Evolutionary conservation across 2,888 invertebrate species (phyloP), one percentile per base, ranked within the genome.

Genomic region (Mythimna impura): DNA sequence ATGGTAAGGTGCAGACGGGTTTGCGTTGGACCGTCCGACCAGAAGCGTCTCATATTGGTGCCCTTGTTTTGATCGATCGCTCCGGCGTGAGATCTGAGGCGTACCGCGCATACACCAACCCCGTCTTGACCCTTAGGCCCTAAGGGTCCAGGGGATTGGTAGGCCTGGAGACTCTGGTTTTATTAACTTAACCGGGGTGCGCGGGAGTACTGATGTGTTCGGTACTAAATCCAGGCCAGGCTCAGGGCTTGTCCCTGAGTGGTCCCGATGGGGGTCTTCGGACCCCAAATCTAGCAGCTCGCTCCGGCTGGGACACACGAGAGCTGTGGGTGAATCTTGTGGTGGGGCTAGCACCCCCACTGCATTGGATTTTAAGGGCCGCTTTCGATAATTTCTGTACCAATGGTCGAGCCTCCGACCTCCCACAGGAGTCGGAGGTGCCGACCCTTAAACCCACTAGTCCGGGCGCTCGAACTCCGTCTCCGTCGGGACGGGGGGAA

Each of bases 361-460:
- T 5, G 5, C 43, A 25, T 2, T 25, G 25, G 25, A n/a, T n/a
- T n/a, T n/a, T 1, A 25, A 25, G 25, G 25, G 25, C n/a, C n/a
- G n/a, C 17, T 47, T 47, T 47, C 43, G 43, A 47, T 43, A 43
- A 34, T 36, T 36, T 36, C 1, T 1, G 6, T 7, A 36, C 1
- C 9, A 9, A 36, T 36, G 8, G 60, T 58, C 71, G 71, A 30
- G 17, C 43, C 66, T 50, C 70, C 54, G 74, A 34, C 30, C 66
- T 66, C 69, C 70, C 70, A 55, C 74, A 70, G 75, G 70, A 75
- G 70, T 3, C 74, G 52, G 70, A 52, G 66, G 47, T 0, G 10
- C 52, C 60, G 70, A 52, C 52, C 62, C 22, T 52, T 58, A 47
- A 66, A 54, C 25, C 25, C 3, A 0, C 34, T 2, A 3, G 58